Conservation (phyloP, 2,797 vertebrate species). For the Pipistrellus pygmaeus region DNA sequence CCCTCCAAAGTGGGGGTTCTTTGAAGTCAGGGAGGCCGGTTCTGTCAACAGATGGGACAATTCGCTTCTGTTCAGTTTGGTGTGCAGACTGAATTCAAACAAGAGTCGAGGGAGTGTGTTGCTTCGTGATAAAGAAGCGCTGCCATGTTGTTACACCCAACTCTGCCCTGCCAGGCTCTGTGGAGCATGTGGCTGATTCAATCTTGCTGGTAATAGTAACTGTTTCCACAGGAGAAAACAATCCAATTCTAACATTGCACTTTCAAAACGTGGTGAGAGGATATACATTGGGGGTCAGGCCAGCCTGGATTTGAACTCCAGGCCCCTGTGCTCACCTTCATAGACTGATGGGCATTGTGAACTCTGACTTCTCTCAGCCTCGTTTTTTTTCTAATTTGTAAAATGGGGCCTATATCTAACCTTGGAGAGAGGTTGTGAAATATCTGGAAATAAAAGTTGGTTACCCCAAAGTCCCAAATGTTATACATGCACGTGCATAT, state of each 20-base stretch:
- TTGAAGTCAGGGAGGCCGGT: conserved; percentile 76
- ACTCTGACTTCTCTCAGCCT: background rate
- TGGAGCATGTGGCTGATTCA: background rate
- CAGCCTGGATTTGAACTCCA: background rate
- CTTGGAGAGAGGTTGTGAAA: background rate
- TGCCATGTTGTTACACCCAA: background rate
- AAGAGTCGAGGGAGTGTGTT: background rate
- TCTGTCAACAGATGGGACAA: conserved; percentile 78
- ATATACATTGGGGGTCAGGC: too few species aligned
- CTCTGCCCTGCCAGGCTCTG: background rate
- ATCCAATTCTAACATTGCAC: background rate
- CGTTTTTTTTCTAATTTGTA: background rate
- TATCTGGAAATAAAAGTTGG: background rate
- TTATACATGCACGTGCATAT: background rate
- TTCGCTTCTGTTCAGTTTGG: conserved; percentile 71
- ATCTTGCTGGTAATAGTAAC: background rate
- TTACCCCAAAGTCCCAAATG: background rate
- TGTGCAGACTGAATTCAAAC: conserved; percentile 15
- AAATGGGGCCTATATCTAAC: background rate
- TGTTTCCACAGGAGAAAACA: background rate
- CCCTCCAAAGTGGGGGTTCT: conserved; percentile 25
- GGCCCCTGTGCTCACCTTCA: background rate
- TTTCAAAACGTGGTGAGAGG: background rate
- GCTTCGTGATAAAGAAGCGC: conserved; percentile 26
- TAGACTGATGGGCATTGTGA: background rate